Percentiles rank a stretch among this genome's conserved stretches.
phyloP scores from a whole-genome alignment of 1,140 invertebrate genomes.

The Elymnias hypermnestra region DNA sequence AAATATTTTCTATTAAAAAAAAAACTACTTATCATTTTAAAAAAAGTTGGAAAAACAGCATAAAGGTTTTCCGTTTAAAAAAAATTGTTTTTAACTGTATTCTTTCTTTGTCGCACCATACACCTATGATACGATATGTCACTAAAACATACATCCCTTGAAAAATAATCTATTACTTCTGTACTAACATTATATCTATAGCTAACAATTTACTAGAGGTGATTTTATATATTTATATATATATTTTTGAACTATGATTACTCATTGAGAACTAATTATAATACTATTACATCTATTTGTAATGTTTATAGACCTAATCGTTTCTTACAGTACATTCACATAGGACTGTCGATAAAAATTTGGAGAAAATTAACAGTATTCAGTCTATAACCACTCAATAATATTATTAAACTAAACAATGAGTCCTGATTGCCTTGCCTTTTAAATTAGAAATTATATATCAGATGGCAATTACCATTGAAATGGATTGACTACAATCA shows the following conservation, averaged over 20 bases:
- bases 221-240: slow-evolving; percentile 22
- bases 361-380: slow-evolving; percentile 50
- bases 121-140: slow-evolving; percentile 37
- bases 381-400: slow-evolving; percentile 54
- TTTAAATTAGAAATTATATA: background rate
- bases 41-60: no score
- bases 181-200: slow-evolving; percentile 22
- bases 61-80: no score
- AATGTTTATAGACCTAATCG: slow-evolving; percentile 9
- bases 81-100: no score
- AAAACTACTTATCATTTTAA: no score
- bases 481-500: no score
- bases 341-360: slow-evolving; percentile 26
- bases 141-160: slow-evolving; percentile 26
- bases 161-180: slow-evolving; percentile 33
- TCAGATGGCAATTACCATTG: no score
- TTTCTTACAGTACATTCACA: slow-evolving; percentile 9
- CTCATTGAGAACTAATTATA: slow-evolving; percentile 3
- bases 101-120: no score
- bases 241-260: slow-evolving; percentile 20
- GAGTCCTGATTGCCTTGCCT: slow-evolving; percentile 1
- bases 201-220: slow-evolving; percentile 14
- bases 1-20: no score
- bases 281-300: slow-evolving; percentile 15
- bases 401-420: slow-evolving; percentile 24